phyloP scores from a whole-genome alignment of 2,113 vertebrate genomes.

The Sula dactylatra region DNA sequence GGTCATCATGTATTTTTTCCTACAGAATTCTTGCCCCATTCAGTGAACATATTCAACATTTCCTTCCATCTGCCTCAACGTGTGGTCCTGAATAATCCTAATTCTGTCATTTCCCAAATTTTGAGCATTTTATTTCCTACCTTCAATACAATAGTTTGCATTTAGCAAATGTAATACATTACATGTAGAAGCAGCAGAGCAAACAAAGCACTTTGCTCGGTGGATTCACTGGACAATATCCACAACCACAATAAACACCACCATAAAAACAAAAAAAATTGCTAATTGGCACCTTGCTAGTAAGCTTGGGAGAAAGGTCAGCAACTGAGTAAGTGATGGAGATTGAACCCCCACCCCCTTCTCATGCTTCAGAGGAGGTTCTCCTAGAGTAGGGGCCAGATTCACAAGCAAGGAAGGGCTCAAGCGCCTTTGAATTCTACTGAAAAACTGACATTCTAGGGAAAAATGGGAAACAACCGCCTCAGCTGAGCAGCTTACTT shows the following conservation, averaged over 20 bases:
- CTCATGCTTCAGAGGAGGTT: neutral
- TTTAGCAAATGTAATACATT: neutral
- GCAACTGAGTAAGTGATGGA: neutral
- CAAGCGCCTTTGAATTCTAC: neutral
- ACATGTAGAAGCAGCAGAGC: neutral
- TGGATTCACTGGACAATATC: neutral
- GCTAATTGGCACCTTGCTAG: slow-evolving; percentile 5
- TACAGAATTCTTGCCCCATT: neutral
- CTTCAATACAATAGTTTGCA: neutral
- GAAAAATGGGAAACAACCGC: neutral
- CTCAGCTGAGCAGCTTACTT: neutral
- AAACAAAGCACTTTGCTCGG: neutral
- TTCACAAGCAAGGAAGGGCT: neutral
- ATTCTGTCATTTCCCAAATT: slow-evolving; percentile 11
- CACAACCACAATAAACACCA: slow-evolving; percentile 2
- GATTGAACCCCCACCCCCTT: neutral
- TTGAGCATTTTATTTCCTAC: neutral
- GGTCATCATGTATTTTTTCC: neutral
- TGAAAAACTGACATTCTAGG: neutral
- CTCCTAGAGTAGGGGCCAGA: neutral
- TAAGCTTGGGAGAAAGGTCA: neutral
- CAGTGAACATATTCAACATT: neutral
- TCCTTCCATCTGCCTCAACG: neutral
- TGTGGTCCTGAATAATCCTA: neutral
- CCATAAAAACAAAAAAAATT: neutral